Conservation (phyloP, 2,797 vertebrate genomes). For the Malacoraja senta region DNA sequence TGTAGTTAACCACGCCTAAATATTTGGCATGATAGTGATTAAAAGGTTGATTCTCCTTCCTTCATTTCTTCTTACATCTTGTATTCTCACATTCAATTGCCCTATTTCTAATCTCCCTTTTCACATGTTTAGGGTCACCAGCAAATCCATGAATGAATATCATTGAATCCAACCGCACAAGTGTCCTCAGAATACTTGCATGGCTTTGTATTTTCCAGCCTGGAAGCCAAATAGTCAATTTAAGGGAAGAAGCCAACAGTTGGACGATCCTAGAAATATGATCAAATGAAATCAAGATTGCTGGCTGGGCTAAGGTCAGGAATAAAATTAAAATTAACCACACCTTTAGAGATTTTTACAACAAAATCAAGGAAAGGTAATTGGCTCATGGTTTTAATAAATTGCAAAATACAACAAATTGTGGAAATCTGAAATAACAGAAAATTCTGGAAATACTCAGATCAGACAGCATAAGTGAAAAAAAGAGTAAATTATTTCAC, state of each 20-base stretch:
- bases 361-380: neutral
- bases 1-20: neutral
- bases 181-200: neutral
- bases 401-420: neutral
- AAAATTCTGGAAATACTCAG: no score
- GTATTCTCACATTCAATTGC: neutral
- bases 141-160: neutral
- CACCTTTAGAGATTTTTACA: neutral
- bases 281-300: neutral
- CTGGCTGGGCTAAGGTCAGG: neutral
- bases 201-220: neutral
- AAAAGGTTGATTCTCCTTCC: neutral
- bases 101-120: neutral
- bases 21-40: neutral
- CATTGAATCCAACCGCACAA: no score
- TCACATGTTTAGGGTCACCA: neutral
- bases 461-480: no score
- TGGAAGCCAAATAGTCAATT: neutral
- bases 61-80: neutral
- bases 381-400: neutral
- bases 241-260: neutral
- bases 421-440: no score
- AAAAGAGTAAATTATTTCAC: no score
- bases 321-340: neutral
- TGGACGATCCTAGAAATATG: neutral